Evolutionary conservation across 2,113 vertebrate species (phyloP).

Genomic region (Cyprinus carpio): DNA sequence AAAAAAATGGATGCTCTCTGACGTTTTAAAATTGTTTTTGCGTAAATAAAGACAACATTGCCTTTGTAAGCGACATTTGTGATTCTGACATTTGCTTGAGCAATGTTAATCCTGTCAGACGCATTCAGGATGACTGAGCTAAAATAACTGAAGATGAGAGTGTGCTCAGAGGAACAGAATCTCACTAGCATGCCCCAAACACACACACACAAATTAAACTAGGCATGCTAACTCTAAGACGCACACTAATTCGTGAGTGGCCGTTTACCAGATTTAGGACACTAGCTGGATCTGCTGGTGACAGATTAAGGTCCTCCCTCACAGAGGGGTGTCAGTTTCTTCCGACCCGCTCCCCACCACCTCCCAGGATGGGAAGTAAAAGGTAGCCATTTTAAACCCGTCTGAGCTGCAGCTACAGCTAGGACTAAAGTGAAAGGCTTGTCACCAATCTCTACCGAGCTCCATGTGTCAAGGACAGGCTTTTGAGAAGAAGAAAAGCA

Average conservation of each 20-base stretch:
- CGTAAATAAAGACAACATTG: constrained; percentile 47
- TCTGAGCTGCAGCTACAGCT: constrained; percentile 42
- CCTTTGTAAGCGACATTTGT: constrained; percentile 57
- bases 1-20: constrained; percentile 32
- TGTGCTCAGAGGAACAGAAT: constrained; percentile 48
- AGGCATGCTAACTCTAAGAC: not conserved
- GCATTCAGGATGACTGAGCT: constrained; percentile 63
- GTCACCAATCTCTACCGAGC: constrained; percentile 31
- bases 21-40: constrained; percentile 57
- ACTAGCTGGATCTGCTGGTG: constrained; percentile 67
- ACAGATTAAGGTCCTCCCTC: constrained; percentile 67
- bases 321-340: constrained; percentile 47
- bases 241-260: constrained; percentile 27
- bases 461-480: constrained; percentile 35
- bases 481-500: constrained; percentile 20
- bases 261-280: constrained; percentile 56
- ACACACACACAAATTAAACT: not conserved
- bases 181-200: not conserved
- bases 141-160: constrained; percentile 61
- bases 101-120: constrained; percentile 59
- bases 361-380: constrained; percentile 55
- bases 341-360: not conserved
- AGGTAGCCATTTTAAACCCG: constrained; percentile 45
- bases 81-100: constrained; percentile 65
- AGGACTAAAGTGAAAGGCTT: constrained; percentile 35